Conservation (phyloP, 2,113 vertebrate species). For the Cepphus grylle region DNA sequence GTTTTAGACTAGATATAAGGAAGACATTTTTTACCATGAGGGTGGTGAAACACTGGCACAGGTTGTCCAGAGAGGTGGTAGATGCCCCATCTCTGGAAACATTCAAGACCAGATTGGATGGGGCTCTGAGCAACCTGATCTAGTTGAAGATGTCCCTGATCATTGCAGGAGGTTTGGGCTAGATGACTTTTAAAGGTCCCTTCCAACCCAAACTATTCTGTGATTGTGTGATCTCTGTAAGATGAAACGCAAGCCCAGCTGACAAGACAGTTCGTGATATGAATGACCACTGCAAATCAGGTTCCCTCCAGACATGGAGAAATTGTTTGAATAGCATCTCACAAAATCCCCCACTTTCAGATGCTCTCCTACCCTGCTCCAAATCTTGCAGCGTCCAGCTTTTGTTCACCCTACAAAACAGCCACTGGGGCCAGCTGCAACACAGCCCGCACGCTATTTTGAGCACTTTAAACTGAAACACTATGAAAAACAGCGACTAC, state of each 20-base stretch:
- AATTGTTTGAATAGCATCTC: neutral
- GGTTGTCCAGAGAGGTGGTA: neutral
- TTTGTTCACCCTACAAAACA: neutral
- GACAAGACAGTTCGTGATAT: neutral
- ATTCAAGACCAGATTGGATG: neutral
- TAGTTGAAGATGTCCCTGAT: neutral
- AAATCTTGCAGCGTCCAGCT: neutral
- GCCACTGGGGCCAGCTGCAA: neutral
- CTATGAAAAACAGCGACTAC: neutral
- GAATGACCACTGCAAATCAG: neutral
- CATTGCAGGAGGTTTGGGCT: neutral
- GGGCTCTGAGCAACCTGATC: neutral
- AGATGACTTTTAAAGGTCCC: neutral
- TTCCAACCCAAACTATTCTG: neutral
- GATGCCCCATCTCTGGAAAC: neutral
- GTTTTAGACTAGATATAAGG: neutral
- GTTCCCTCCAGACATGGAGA: neutral
- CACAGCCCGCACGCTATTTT: neutral
- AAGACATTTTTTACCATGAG: neutral
- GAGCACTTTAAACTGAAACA: neutral
- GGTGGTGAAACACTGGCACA: neutral
- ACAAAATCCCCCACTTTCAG: neutral
- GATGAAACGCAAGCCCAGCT: neutral
- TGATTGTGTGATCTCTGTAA: neutral
- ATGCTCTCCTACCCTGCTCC: neutral